Evolutionary conservation across 2,888 invertebrate species (phyloP), one percentile per base, ranked within the genome.

Genomic region (Hesperia comma): DNA sequence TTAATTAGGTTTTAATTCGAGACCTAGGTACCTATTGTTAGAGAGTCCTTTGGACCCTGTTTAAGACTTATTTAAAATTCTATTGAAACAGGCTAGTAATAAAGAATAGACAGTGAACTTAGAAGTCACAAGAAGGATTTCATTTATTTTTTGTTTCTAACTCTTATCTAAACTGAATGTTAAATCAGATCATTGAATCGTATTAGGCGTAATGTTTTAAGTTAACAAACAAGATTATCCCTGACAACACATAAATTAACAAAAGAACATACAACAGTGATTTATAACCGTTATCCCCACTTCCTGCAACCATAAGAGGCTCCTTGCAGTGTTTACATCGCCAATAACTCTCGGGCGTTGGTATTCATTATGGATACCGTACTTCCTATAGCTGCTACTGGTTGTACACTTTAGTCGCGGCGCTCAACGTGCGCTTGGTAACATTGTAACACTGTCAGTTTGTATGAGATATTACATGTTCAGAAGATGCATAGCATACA

Each of bases 391-490:
- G 6, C 17, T 32, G 64, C 64, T 64, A 53, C 58, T 60, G 64
- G 64, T 64, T 51, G 32, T 64, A 57, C 32, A 43, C 46, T 33
- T 60, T 51, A 51, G 15, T 60, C 33, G 51, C 60, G 8, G 40
- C 14, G 37, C 32, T 32, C 17, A 51, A 58, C 58, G 58, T 64
- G 57, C 58, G 58, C 53, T 58, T n/a, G 41, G 64, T 58, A 53
- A 26, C 63, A 63, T 32, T 64, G 64, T 64, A 53, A 26, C 57
- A 63, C 55, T 51, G 63, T 63, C 57, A 51, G 51, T 32, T 49
- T 40, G 57, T 51, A 63, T 63, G 57, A 63, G 63, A 63, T 57
- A 63, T 63, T 63, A 56, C 63, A 63, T 57, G 63, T 51, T 49
- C 63, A 14, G 19, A 19, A 57, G 40, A 63, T 51, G 21, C 41